Conservation (phyloP, 2,888 invertebrate genomes). For the Trissonchulus latispiculum region DNA sequence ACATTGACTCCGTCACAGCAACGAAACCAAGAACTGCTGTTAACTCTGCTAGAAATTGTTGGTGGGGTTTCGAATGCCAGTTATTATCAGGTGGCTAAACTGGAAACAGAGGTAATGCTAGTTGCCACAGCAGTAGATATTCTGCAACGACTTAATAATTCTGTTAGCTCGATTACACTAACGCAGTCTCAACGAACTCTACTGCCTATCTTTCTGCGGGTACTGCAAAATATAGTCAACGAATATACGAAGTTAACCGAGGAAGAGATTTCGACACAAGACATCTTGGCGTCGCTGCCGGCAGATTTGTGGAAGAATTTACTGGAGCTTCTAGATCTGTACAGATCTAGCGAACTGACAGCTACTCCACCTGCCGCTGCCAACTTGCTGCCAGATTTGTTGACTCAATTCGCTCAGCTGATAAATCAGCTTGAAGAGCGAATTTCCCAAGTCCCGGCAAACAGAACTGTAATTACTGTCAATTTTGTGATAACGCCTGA, state of each 20-base stretch:
- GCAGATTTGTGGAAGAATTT: not conserved
- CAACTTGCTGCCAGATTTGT: not conserved
- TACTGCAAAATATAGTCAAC: not conserved
- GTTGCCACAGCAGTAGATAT: not conserved
- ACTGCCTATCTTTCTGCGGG: not conserved
- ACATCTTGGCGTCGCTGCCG: not conserved
- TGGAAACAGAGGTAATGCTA: not conserved
- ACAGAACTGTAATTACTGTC: not conserved
- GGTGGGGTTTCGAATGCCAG: not conserved
- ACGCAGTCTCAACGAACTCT: not conserved
- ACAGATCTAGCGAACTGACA: not conserved
- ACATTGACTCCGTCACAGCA: not conserved
- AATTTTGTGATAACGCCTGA: not conserved
- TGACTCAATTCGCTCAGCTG: not conserved
- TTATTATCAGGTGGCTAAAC: not conserved
- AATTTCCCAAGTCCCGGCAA: not conserved
- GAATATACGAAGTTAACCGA: not conserved
- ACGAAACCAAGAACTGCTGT: not conserved
- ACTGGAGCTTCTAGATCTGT: not conserved
- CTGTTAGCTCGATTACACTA: not conserved
- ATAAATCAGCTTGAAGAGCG: not conserved
- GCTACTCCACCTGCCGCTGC: not conserved
- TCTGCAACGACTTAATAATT: not conserved
- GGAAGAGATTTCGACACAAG: not conserved
- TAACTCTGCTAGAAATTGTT: not conserved